These are phyloP conservation scores for Darevskia nairensis DNA, from an alignment of 2,797 vertebrate species.

Conservation along the genomic window DNA sequence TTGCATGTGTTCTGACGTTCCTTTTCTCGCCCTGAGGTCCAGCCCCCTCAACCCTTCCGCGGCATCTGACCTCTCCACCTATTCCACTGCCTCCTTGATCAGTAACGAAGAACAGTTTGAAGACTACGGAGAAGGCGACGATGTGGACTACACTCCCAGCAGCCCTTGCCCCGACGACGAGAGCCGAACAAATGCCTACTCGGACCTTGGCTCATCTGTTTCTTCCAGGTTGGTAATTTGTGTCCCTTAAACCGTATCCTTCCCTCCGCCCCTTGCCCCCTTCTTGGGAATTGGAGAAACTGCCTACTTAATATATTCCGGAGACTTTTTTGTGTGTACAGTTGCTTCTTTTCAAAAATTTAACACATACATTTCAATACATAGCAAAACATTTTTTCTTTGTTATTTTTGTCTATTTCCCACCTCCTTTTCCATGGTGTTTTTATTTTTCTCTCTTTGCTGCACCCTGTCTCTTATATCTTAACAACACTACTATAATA, in stretches of 20 bases:
- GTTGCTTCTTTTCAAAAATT: not conserved
- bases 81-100: conserved; percentile 89
- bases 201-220: conserved; percentile 94
- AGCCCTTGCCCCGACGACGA: conserved; percentile 94
- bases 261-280: not conserved
- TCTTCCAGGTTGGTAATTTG: conserved; percentile 88
- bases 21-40: conserved; percentile 76
- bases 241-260: conserved; percentile 31
- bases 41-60: conserved; percentile 85
- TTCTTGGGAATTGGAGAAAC: not conserved
- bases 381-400: too few species aligned
- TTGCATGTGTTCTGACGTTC: conserved; percentile 64
- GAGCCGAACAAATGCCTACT: conserved; percentile 89
- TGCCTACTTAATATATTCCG: not conserved
- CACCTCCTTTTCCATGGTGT: too few species aligned
- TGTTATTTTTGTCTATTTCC: too few species aligned
- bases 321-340: not conserved
- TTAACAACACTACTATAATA: too few species aligned
- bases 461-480: too few species aligned
- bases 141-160: conserved; percentile 90
- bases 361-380: too few species aligned
- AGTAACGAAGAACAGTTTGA: conserved; percentile 98
- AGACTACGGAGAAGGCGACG: conserved; percentile 95
- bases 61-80: conserved; percentile 90
- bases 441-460: too few species aligned